Evolutionary conservation across 2,888 invertebrate species (phyloP).

Genomic region (Pedicia rivosa): DNA sequence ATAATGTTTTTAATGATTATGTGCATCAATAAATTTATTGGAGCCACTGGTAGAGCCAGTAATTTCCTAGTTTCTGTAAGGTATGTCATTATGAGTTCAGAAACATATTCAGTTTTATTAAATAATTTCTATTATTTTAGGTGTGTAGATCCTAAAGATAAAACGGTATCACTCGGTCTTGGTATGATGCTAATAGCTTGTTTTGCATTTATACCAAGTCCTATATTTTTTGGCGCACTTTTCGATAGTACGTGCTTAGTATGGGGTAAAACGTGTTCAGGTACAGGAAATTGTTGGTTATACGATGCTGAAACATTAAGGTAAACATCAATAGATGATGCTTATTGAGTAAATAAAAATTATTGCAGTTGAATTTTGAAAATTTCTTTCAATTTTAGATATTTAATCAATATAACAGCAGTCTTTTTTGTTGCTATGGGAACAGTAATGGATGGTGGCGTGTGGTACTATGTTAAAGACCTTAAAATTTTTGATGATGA

Average conservation of each 20-base stretch:
- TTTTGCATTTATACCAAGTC: constrained; percentile 58
- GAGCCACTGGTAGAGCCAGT: constrained; percentile 43
- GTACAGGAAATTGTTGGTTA: constrained; percentile 57
- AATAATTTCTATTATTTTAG: too few relatives aligned
- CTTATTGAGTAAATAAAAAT: too few relatives aligned
- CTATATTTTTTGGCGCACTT: constrained; percentile 58
- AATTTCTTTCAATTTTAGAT: too few relatives aligned
- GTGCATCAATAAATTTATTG: constrained; percentile 39
- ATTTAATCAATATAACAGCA: constrained; percentile 46
- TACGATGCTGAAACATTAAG: constrained; percentile 48
- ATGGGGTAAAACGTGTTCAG: constrained; percentile 56
- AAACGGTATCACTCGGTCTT: constrained; percentile 54
- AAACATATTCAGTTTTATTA: too few relatives aligned
- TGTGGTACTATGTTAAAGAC: constrained; percentile 53
- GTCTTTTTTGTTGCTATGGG: constrained; percentile 47
- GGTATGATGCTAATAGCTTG: constrained; percentile 50
- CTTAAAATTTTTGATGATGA: constrained; percentile 53
- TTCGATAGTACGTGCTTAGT: constrained; percentile 46
- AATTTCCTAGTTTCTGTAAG: constrained; percentile 44
- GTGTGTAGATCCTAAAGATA: constrained; percentile 56
- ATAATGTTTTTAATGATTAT: constrained; percentile 37
- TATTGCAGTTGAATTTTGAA: too few relatives aligned
- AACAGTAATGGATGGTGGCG: constrained; percentile 44
- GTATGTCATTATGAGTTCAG: too few relatives aligned
- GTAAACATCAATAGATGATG: too few relatives aligned